Evolutionary conservation across 2,888 invertebrate genomes (phyloP).

Genomic region (Prosopocoilus inquinatus): DNA sequence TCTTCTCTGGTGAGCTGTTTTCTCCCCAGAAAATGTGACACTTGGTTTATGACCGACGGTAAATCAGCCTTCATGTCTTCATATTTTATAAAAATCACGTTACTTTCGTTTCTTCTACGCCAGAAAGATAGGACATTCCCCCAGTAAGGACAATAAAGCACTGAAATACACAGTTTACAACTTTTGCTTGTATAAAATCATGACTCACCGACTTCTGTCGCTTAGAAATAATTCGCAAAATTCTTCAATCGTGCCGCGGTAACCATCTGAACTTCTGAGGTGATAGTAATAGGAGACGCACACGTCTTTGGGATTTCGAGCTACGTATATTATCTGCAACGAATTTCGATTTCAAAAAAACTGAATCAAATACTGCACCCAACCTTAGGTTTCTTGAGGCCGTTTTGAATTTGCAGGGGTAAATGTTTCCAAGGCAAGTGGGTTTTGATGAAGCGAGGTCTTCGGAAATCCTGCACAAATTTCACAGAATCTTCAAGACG

Average conservation of each 20-base stretch:
- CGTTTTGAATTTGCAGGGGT: conserved; percentile 34
- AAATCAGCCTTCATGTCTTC: conserved; percentile 45
- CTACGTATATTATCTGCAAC: conserved; percentile 28
- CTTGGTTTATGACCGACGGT: conserved; percentile 42
- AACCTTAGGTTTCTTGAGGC: conserved; percentile 36
- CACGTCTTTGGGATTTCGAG: conserved; percentile 26
- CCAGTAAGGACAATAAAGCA: conserved; percentile 9
- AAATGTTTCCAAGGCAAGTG: conserved; percentile 27
- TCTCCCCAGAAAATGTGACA: conserved; percentile 48
- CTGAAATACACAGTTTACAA: neutral
- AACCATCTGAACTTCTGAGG: conserved; percentile 48
- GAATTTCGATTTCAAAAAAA: neutral
- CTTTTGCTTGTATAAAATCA: neutral
- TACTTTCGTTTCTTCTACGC: conserved; percentile 9
- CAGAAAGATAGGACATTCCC: conserved; percentile 9
- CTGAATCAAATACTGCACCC: conserved; percentile 6
- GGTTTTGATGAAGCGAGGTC: conserved; percentile 23
- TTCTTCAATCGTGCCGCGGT: conserved; percentile 39
- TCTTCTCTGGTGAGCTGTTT: conserved; percentile 41
- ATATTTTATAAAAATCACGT: conserved; percentile 15
- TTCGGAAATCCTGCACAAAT: neutral
- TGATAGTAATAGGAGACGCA: conserved; percentile 26
- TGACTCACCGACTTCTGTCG: conserved; percentile 54
- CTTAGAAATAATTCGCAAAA: conserved; percentile 31
- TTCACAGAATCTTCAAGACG: conserved; percentile 5